phyloP scores from a whole-genome alignment of 64 coral and sea anemone species.

The Platygyra sinensis region DNA sequence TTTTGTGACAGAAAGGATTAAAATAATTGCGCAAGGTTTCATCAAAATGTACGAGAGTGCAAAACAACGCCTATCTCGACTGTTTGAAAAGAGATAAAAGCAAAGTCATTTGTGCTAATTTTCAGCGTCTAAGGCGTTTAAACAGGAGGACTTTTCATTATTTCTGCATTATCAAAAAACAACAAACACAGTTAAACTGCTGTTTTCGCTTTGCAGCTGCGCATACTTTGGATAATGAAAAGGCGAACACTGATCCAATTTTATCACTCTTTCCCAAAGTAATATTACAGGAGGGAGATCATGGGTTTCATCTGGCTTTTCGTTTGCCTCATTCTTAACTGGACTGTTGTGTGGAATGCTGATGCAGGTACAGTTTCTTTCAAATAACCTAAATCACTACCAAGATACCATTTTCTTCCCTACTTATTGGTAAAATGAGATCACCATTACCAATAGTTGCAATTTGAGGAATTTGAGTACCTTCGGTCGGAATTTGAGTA shows the following conservation, averaged over 20 bases:
- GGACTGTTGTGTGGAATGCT: background rate
- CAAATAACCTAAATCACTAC: too few relatives aligned
- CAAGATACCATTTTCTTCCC: too few relatives aligned
- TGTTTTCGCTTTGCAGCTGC: background rate
- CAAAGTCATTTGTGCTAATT: background rate
- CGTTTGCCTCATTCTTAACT: background rate
- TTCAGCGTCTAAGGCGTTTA: background rate
- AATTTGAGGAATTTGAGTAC: too few relatives aligned
- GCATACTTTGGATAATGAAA: background rate
- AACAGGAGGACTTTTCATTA: conserved; percentile 1
- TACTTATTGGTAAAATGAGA: too few relatives aligned
- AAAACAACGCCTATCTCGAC: too few relatives aligned
- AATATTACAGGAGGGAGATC: background rate
- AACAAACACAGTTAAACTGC: background rate
- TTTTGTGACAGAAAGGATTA: too few relatives aligned
- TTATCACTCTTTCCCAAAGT: background rate
- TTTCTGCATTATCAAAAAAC: background rate
- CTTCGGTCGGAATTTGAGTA: too few relatives aligned
- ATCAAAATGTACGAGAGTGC: too few relatives aligned
- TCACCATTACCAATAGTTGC: too few relatives aligned
- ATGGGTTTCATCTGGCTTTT: background rate
- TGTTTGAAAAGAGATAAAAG: background rate
- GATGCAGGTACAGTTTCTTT: background rate
- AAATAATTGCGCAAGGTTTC: too few relatives aligned
- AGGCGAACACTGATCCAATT: background rate